Evolutionary conservation across 2,113 vertebrate species (phyloP), one percentile per base, ranked within the genome.

Genomic region (Natator depressus): DNA sequence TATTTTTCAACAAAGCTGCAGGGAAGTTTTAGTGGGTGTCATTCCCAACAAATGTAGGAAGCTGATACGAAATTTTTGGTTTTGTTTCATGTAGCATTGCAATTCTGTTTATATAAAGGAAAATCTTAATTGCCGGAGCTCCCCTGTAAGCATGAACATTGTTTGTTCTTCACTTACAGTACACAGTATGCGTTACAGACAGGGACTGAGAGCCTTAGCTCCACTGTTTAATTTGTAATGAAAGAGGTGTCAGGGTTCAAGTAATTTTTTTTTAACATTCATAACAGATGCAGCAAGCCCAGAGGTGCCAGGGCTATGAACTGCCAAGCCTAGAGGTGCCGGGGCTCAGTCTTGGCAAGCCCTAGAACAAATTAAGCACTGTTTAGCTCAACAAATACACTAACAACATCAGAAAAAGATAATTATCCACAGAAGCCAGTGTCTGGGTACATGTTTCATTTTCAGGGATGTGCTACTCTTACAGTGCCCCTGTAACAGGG

Each of bases 381-480:
- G 8, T 8, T 69, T 31, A 51, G 53, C 9, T 62, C 42, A 85
- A 76, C 16, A 91, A 80, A 93, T 10, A 17, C 69, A 65, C n/a
- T 95, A 88, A 87, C 51, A 84, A 80, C n/a, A 65, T 50, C 51
- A 90, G 83, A 83, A 72, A 91, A 89, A 85, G 35, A 51, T 42
- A 84, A 83, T 87, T 38, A 55, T 9, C 8, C 5, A 46, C 4
- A 62, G 31, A 76, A 91, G 91, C 54, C 51, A 69, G 35, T 12
- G n/a, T 86, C 24, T 80, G 88, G 84, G 27, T 31, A 57, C 1
- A 0, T 10, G 0, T 72, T 69, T 82, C 19, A 53, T 84, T 84
- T 75, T 47, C 42, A 42, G 35, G n/a, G 51, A 59, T 0, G 0
- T 79, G 13, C 69, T 92, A 87, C 80, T 49, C 31, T n/a, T 62